These are phyloP conservation scores for Batillaria attramentaria DNA, from an alignment of 1,140 invertebrate genomes.

Conservation along the genomic window DNA sequence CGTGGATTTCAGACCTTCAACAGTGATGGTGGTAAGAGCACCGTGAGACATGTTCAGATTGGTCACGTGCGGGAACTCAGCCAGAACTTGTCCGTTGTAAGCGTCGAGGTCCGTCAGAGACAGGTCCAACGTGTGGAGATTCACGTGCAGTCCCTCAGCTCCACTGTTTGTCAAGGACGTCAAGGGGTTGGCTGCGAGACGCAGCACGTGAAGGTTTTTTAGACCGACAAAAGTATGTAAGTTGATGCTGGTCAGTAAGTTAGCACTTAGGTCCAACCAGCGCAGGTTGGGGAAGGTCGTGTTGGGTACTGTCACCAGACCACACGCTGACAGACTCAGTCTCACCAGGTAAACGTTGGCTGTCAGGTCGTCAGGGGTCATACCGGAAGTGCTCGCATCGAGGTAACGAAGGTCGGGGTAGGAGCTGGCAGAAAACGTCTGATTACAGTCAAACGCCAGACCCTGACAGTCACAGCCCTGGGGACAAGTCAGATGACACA, in stretches of 20 bases:
- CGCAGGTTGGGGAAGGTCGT: background rate
- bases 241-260: background rate
- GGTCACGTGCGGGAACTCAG: background rate
- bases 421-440: background rate
- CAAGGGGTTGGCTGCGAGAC: slow-evolving; percentile 11
- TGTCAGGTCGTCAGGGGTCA: background rate
- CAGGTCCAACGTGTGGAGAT: background rate
- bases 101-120: background rate
- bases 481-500: slow-evolving; percentile 37
- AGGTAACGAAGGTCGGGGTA: background rate
- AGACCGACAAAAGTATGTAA: slow-evolving; percentile 12
- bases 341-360: background rate
- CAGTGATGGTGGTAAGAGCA: background rate
- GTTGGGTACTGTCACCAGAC: background rate
- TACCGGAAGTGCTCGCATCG: background rate
- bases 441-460: slow-evolving; percentile 1
- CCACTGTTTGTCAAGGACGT: background rate
- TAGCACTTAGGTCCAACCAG: slow-evolving; percentile 29
- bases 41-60: background rate
- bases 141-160: background rate
- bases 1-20: background rate
- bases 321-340: background rate
- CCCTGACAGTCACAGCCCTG: slow-evolving; percentile 38
- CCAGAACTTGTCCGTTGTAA: slow-evolving; percentile 18
- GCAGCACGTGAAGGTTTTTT: slow-evolving; percentile 14